Evolutionary conservation across 2,888 invertebrate genomes (phyloP).

Genomic region (Diaperis boleti): DNA sequence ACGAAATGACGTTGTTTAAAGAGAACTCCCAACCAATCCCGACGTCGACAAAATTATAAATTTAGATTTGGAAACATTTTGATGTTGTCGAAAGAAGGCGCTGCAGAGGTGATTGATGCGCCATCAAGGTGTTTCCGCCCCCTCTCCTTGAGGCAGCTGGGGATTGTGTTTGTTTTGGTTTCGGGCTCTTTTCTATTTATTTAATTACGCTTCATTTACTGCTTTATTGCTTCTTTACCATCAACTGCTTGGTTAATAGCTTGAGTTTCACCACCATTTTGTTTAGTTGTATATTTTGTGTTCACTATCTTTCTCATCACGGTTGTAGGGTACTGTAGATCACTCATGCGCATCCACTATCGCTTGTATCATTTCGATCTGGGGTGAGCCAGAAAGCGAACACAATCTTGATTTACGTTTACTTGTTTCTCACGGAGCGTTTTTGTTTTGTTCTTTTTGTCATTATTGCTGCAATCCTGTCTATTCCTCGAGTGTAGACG

Average conservation of each 20-base stretch:
- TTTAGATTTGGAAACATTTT: constrained; percentile 69
- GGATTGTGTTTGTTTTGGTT: constrained; percentile 64
- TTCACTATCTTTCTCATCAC: constrained; percentile 58
- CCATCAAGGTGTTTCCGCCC: constrained; percentile 70
- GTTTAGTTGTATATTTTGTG: constrained; percentile 54
- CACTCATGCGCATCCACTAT: constrained; percentile 57
- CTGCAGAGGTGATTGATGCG: constrained; percentile 64
- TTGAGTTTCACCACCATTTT: constrained; percentile 49
- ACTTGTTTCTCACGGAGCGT: constrained; percentile 61
- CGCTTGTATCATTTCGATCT: constrained; percentile 22
- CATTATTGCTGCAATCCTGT: constrained; percentile 66
- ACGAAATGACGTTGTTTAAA: constrained; percentile 32
- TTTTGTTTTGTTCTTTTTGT: constrained; percentile 65
- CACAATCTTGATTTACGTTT: constrained; percentile 53
- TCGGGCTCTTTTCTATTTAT: constrained; percentile 53
- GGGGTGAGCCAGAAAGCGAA: constrained; percentile 60
- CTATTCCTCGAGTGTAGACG: constrained; percentile 70
- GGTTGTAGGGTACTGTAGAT: constrained; percentile 49
- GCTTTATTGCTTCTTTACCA: constrained; percentile 46
- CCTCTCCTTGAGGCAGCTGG: constrained; percentile 62
- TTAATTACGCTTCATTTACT: constrained; percentile 54
- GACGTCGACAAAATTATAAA: constrained; percentile 9
- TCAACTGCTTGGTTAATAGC: constrained; percentile 31
- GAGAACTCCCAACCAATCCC: constrained; percentile 12
- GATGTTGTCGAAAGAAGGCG: constrained; percentile 59